Conservation (phyloP, 1,140 invertebrate genomes). For the Marisa cornuarietis region DNA sequence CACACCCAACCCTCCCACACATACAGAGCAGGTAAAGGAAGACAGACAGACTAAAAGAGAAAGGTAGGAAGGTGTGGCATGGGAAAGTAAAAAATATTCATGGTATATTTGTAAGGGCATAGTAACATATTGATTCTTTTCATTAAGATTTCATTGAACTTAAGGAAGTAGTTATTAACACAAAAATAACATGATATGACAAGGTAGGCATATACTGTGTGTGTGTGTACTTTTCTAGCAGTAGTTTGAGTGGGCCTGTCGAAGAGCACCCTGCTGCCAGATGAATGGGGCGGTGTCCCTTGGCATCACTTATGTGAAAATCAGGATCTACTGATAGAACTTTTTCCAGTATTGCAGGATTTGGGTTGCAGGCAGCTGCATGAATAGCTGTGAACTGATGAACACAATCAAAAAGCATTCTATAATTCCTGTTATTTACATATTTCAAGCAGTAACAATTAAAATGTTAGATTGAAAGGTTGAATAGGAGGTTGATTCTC, state of each 20-base stretch:
- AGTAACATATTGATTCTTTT: too few species aligned
- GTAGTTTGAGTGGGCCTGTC: slow-evolving; percentile 64
- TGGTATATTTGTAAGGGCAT: too few species aligned
- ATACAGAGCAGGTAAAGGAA: too few species aligned
- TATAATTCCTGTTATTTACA: not conserved
- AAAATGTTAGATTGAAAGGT: not conserved
- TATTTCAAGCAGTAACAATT: not conserved
- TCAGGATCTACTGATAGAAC: slow-evolving; percentile 64
- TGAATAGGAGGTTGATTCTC: not conserved
- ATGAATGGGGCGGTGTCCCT: slow-evolving; percentile 67
- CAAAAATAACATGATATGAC: too few species aligned
- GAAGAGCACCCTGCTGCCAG: slow-evolving; percentile 69
- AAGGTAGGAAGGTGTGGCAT: too few species aligned
- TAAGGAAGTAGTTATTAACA: too few species aligned
- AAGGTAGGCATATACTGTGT: too few species aligned
- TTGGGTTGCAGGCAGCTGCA: slow-evolving; percentile 70
- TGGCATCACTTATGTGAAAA: slow-evolving; percentile 65
- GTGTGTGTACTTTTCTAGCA: slow-evolving; percentile 57
- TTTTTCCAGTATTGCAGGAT: slow-evolving; percentile 64
- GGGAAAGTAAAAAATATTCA: too few species aligned
- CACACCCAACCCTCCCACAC: too few species aligned
- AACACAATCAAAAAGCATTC: not conserved
- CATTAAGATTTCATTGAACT: too few species aligned
- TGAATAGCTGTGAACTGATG: slow-evolving; percentile 68
- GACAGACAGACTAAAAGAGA: too few species aligned